These are phyloP conservation scores for Halcyon senegalensis DNA, from an alignment of 2,113 vertebrate genomes.

Conservation along the genomic window DNA sequence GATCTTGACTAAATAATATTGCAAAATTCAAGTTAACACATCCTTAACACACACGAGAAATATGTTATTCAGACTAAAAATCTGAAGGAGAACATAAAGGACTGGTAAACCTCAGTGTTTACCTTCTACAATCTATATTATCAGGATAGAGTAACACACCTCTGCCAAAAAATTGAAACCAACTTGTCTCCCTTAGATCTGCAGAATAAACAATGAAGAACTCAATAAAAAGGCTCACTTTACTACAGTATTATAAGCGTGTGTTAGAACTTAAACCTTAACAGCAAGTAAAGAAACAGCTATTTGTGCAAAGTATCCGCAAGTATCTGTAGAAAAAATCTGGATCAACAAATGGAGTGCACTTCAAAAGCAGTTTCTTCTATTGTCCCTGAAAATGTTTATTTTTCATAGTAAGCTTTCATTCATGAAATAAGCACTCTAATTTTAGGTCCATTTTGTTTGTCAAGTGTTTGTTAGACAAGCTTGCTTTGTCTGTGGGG, in stretches of 20 bases:
- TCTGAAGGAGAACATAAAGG: not conserved
- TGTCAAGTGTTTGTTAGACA: not conserved
- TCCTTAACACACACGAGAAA: not conserved
- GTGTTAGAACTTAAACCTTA: conserved; percentile 5
- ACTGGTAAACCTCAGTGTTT: not conserved
- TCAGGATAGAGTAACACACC: not conserved
- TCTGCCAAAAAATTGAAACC: not conserved
- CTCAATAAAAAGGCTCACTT: not conserved
- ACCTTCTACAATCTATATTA: not conserved
- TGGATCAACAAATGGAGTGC: not conserved
- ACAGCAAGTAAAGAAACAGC: not conserved
- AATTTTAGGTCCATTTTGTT: not conserved
- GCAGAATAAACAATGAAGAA: not conserved
- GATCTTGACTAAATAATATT: not conserved
- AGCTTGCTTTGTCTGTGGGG: conserved; percentile 17
- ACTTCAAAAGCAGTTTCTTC: not conserved
- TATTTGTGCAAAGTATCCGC: not conserved
- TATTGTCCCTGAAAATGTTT: not conserved
- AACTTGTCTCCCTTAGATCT: not conserved
- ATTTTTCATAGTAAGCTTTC: not conserved
- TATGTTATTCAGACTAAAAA: not conserved
- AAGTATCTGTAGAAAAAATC: not conserved
- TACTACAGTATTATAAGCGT: not conserved
- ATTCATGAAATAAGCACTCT: not conserved
- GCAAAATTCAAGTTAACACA: not conserved